A percentile compares a stretch with the other conserved stretches of the same genome.
Conservation (phyloP, 2,113 vertebrate species). For the Macrotis lagotis region DNA sequence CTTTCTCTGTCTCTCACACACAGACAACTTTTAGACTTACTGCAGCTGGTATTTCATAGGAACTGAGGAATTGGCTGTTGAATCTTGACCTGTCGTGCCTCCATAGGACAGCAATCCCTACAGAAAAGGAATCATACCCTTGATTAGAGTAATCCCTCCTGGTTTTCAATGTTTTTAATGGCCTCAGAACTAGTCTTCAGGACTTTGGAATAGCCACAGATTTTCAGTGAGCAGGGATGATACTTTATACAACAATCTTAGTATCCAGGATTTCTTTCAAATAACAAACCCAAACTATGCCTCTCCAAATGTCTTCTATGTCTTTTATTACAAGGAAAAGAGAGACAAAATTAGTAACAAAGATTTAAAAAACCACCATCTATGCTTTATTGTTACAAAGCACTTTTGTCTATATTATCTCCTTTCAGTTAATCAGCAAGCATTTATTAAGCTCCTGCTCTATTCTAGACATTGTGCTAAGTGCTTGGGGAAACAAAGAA, state of each 20-base stretch:
- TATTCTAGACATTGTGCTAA: background rate
- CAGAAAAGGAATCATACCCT: background rate
- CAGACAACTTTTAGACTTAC: background rate
- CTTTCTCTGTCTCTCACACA: background rate
- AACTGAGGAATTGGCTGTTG: background rate
- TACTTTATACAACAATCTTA: background rate
- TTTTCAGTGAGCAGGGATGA: background rate
- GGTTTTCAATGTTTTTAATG: background rate
- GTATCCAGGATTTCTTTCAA: slow-evolving; percentile 53
- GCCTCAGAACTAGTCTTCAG: background rate
- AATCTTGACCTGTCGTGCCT: background rate
- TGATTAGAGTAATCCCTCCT: slow-evolving; percentile 18
- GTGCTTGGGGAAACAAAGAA: background rate
- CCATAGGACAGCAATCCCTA: background rate
- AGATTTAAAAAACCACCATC: background rate
- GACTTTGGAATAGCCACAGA: background rate
- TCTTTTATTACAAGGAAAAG: slow-evolving; percentile 42
- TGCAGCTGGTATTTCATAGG: background rate
- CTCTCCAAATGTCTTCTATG: slow-evolving; percentile 54
- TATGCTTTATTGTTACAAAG: background rate
- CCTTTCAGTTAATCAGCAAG: background rate
- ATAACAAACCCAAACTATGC: slow-evolving; percentile 29
- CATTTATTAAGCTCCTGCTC: background rate
- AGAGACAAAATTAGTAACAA: background rate
- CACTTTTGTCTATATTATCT: background rate